Conservation (phyloP, 2,888 invertebrate species). For the Lysandra bellargus region DNA sequence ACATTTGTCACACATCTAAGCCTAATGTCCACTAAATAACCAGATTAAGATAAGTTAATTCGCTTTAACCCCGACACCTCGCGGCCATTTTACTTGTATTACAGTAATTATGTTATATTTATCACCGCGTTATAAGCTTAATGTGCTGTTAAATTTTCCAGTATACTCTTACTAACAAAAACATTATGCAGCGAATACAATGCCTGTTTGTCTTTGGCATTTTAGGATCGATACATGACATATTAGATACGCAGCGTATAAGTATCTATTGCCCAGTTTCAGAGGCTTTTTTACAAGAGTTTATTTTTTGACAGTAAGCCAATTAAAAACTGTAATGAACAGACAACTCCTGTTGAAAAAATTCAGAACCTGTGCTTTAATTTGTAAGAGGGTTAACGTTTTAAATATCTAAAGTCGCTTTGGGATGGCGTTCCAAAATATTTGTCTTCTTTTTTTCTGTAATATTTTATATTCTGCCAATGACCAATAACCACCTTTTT, state of each 20-base stretch:
- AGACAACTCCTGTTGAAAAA: no score
- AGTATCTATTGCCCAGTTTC: no score
- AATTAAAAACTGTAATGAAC: no score
- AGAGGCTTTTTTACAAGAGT: no score
- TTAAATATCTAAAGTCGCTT: neutral
- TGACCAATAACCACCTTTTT: neutral
- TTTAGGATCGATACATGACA: no score
- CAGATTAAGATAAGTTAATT: constrained; percentile 35
- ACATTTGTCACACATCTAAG: neutral
- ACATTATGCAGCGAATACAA: neutral
- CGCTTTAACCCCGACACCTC: constrained; percentile 29
- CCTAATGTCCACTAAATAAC: constrained; percentile 16
- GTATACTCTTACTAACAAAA: neutral
- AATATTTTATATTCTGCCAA: neutral
- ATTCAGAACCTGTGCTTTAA: no score
- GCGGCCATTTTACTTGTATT: constrained; percentile 28
- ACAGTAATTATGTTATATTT: constrained; percentile 35
- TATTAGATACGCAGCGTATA: no score
- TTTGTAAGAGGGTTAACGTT: no score
- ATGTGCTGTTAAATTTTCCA: constrained; percentile 17
- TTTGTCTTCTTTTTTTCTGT: neutral
- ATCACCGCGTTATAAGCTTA: constrained; percentile 27
- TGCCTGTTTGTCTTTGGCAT: no score
- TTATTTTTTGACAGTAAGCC: no score
- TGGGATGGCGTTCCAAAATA: neutral